Evolutionary conservation across 2,797 vertebrate species (phyloP).

Genomic region (Sternarchorhynchus goeldii): DNA sequence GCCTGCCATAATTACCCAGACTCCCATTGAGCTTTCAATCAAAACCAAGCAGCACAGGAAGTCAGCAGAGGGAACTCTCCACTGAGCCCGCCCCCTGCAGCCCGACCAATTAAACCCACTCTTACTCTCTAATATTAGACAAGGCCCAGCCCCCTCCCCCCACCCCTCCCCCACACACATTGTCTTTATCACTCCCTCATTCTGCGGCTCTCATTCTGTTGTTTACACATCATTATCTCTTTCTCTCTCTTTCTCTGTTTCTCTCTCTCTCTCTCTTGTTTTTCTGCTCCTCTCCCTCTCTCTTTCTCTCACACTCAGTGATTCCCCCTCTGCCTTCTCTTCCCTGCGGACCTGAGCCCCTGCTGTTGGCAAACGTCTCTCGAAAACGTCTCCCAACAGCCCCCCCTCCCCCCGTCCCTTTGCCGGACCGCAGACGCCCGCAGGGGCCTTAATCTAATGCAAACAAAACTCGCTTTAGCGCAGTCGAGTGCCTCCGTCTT

Average conservation of each 20-base stretch:
- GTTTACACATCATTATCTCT: constrained; percentile 9
- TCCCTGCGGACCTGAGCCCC: not conserved
- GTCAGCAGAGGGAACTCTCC: constrained; percentile 56
- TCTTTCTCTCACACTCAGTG: constrained; percentile 1
- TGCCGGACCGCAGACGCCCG: too few species aligned
- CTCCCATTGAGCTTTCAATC: constrained; percentile 81
- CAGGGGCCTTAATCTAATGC: not conserved
- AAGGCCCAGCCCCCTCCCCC: not conserved
- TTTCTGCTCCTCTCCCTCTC: constrained; percentile 27
- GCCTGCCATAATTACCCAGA: constrained; percentile 78
- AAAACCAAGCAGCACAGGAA: constrained; percentile 72
- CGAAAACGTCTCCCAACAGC: too few species aligned
- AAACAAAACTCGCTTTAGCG: not conserved
- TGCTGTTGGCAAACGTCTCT: not conserved
- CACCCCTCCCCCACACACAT: not conserved
- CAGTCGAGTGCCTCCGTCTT: not conserved
- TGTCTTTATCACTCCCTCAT: constrained; percentile 28
- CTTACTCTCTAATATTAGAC: constrained; percentile 51
- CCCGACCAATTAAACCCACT: constrained; percentile 52
- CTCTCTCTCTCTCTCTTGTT: constrained; percentile 18
- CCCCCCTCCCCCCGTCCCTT: too few species aligned
- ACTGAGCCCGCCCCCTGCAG: constrained; percentile 45
- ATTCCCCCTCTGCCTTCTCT: not conserved
- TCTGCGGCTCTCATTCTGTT: constrained; percentile 5
- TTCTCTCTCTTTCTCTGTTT: constrained; percentile 29